phyloP scores from a whole-genome alignment of 2,797 vertebrate species.

The Tapera naevia region DNA sequence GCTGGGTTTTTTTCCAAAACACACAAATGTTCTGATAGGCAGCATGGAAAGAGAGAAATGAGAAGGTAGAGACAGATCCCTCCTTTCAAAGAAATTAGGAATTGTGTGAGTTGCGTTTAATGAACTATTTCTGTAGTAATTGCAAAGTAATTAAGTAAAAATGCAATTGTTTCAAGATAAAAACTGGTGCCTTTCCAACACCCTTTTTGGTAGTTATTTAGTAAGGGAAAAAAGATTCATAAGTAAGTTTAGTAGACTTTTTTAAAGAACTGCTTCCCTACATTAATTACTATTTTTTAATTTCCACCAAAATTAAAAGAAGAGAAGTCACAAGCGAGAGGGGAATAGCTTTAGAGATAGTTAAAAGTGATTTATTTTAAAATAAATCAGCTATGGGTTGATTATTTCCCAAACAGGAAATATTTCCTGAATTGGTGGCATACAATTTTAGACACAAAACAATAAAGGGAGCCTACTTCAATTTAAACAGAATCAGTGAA shows the following conservation, averaged over 20 bases:
- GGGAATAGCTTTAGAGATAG: background rate
- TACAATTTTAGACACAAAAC: conserved; percentile 57
- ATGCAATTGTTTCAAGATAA: background rate
- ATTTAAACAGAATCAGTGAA: conserved; percentile 66
- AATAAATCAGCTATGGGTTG: conserved; percentile 64
- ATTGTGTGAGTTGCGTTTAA: background rate
- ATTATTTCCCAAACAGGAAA: conserved; percentile 72
- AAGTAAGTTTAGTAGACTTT: background rate
- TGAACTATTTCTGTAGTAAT: background rate
- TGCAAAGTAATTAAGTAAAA: background rate
- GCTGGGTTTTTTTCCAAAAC: background rate
- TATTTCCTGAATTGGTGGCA: conserved; percentile 49
- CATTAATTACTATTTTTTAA: background rate
- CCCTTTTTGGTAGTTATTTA: background rate
- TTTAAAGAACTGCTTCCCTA: background rate
- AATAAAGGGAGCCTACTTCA: conserved; percentile 58
- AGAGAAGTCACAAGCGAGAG: background rate
- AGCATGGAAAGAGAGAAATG: background rate
- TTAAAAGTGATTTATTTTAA: conserved; percentile 29
- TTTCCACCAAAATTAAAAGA: background rate
- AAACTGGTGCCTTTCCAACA: background rate
- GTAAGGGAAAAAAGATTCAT: background rate
- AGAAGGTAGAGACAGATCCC: background rate
- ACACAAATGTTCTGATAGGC: background rate
- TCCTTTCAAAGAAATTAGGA: background rate